These are phyloP conservation scores for Cariama cristata DNA, from an alignment of 2,113 vertebrate species.

Conservation along the genomic window DNA sequence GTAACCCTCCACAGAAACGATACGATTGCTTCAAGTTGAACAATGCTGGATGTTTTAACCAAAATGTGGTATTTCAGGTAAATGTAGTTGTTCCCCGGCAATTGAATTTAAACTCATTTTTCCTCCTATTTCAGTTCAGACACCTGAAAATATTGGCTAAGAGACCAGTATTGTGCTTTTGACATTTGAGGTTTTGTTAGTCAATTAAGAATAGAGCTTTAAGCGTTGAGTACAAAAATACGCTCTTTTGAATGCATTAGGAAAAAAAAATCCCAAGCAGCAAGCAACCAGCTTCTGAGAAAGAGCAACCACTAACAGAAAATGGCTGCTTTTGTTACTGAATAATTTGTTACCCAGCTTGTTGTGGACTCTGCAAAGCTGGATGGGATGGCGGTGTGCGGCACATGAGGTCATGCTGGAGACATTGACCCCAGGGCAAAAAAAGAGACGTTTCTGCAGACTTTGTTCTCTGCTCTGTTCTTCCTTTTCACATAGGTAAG, in stretches of 20 bases:
- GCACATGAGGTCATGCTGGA: neutral
- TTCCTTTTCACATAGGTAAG: slow-evolving; percentile 28
- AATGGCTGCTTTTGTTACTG: neutral
- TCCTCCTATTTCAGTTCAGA: neutral
- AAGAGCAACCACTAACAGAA: neutral
- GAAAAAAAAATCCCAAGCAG: neutral
- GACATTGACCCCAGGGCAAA: neutral
- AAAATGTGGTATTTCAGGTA: neutral
- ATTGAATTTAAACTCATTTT: neutral
- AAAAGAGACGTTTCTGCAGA: neutral
- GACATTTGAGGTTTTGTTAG: neutral
- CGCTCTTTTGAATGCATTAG: neutral
- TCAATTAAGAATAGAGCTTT: neutral
- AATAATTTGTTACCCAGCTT: neutral
- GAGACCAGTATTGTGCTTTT: neutral
- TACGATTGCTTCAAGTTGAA: neutral
- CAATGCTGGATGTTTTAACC: neutral
- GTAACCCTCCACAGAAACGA: neutral
- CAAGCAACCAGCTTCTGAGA: neutral
- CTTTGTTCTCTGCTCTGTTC: neutral
- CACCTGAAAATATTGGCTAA: neutral
- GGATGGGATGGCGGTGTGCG: accelerated
- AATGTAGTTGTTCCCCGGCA: neutral
- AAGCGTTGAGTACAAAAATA: neutral
- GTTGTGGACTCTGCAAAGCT: neutral